Evolutionary conservation across 35 echinoderm and acorn worm species (phyloP).

Genomic region (Apostichopus japonicus): DNA sequence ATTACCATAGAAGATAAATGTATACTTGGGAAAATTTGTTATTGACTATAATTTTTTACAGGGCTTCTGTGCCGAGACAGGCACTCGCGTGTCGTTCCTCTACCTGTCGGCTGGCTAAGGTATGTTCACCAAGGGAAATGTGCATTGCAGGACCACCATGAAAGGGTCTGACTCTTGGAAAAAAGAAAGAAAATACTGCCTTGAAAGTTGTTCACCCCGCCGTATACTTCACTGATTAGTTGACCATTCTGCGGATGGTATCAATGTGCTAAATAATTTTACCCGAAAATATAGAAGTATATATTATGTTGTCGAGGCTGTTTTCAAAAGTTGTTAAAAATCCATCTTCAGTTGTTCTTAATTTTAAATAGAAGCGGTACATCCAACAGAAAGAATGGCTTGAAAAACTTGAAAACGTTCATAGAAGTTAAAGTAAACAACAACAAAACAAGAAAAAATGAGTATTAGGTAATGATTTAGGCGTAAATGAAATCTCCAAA

Average conservation of each 20-base stretch:
- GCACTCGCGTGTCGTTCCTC: not conserved
- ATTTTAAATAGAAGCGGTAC: too few relatives aligned
- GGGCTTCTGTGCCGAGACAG: not conserved
- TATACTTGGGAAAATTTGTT: conserved; percentile 15
- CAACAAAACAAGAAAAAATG: too few relatives aligned
- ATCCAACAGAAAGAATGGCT: too few relatives aligned
- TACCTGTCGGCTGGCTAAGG: not conserved
- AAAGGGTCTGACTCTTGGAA: not conserved
- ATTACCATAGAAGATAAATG: not conserved
- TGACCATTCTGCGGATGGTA: not conserved
- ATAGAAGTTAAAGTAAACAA: too few relatives aligned
- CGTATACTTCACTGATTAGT: not conserved
- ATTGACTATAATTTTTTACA: conserved; percentile 9
- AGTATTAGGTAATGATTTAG: too few relatives aligned
- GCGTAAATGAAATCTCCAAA: too few relatives aligned
- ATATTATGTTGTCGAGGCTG: too few relatives aligned
- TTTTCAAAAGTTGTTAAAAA: too few relatives aligned
- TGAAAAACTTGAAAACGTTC: too few relatives aligned
- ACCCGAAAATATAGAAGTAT: too few relatives aligned
- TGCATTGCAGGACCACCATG: conserved; percentile 35
- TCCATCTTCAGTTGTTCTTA: too few relatives aligned
- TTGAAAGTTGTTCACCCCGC: conserved; percentile 19
- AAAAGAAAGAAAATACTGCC: not conserved
- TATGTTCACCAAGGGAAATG: conserved; percentile 37
- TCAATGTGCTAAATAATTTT: too few relatives aligned